Base-by-base conservation (phyloP, 2,888 invertebrate species). In the Drosophila anceps region DNA sequence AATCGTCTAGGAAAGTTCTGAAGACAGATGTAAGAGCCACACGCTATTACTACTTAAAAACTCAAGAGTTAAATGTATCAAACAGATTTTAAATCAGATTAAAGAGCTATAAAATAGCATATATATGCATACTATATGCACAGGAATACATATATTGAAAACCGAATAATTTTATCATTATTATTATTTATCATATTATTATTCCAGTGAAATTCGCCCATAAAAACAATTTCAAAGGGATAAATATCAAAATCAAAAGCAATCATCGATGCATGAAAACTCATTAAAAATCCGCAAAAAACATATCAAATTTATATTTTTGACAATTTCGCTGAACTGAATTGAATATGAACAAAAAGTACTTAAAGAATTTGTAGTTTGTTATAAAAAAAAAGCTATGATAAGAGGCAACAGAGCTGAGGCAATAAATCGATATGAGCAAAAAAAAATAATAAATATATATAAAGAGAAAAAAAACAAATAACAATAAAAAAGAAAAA, bases 361-460 rank as follows among this genome's bases (percentile, higher is more conserved):
- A 31, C 50, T n/a, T 31, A 0, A 44, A 6, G 5, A 20, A 13
- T 24, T 7, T 43, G 43, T 9, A 41, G 18, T 12, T 29, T 48
- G 29, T 0, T 31, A n/a, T 44, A 15, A 12, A 33, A 5, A 20
- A 66, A 31, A 37, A 2, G 37, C 37, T n/a, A 6, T 48, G 48
- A 68, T 50, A 57, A 57, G 29, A 57, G 31, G 15, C n/a, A 12
- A 15, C 6, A 15, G 4, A 44, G 24, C 24, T n/a, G 1, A 20
- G n/a, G 24, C 39, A 29, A 68, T 35, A 41, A 67, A 55, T 39
- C 27, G 18, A 29, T 27, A 15, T 48, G 37, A 35, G 46, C 59
- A 68, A 73, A 69, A 75, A 53, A n/a, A n/a, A 27, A 7, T 1
- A n/a, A 27, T 12, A 27, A 24, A 10, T 1, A 48, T 29, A 18